phyloP scores from a whole-genome alignment of 2,888 invertebrate genomes.

The Apodemia duryi region DNA sequence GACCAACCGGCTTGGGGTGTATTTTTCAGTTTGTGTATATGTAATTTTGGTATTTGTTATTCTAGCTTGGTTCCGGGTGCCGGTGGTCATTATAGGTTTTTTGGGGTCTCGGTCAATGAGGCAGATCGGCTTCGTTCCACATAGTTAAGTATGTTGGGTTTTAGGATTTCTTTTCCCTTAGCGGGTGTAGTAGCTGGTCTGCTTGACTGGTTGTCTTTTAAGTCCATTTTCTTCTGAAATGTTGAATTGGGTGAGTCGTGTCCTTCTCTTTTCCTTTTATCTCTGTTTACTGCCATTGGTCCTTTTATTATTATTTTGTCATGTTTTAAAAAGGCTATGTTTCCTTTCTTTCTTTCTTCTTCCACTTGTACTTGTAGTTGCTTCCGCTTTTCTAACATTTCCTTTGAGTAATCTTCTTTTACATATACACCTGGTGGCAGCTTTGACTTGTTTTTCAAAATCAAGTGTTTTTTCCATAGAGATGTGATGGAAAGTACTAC shows the following conservation, averaged over 20 bases:
- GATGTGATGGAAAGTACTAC: neutral
- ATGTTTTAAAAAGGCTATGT: neutral
- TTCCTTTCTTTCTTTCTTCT: neutral
- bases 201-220: too few species aligned
- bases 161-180: neutral
- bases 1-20: neutral
- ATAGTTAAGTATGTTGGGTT: neutral
- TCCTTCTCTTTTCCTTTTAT: neutral
- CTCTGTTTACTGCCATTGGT: neutral
- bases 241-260: neutral
- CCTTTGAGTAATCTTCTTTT: neutral
- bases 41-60: neutral
- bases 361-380: neutral
- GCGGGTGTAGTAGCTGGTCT: too few species aligned
- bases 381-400: neutral
- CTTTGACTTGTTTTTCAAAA: neutral
- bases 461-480: neutral
- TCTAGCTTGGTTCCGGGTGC: neutral
- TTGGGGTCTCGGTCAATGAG: neutral
- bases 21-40: neutral
- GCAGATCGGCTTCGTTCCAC: neutral
- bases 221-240: neutral
- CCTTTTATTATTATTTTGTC: neutral
- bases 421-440: neutral
- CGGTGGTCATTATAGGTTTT: neutral